Base-by-base conservation (phyloP, 1,140 invertebrate species). In the Cydia splendana region DNA sequence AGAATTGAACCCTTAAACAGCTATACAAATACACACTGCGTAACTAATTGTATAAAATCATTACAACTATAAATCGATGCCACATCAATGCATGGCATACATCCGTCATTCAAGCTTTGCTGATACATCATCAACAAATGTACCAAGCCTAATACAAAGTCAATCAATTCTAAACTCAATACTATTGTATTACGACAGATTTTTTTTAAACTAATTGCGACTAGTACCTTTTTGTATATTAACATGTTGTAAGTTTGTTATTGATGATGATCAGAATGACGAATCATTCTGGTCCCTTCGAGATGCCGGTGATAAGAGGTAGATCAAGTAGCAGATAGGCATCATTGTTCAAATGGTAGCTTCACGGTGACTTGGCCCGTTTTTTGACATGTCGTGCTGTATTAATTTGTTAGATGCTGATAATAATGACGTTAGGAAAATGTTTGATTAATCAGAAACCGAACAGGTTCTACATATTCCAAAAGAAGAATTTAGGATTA, bases 261-360 rank as follows among this genome's bases (percentile, higher is more conserved):
- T 71, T 42, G 67, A 18, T 71, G 67, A 34, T 69, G 24, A 5
- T 28, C 12, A 30, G n/a, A 15, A 42, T 71, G 67, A 71, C n/a
- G 34, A 71, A 71, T 71, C 67, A 71, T 71, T 71, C 38, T 18
- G 13, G 13, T n/a, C 28, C 34, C 12, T 69, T 69, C 9, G 18
- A 71, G 67, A 71, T 71, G 67, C 67, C 67, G 67, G 12, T 15
- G 67, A 71, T 71, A 71, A 71, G 30, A 7, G 65, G 24, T 24
- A 67, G 65, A 71, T 71, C 13, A 71, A 71, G 67, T 71, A 38
- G 67, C 67, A 18, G 67, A 71, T 71, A 71, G 1, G 18, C 12
- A 67, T 67, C 67, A 20, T 69, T 34, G 65, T 34, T 69, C 65
- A 28, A 9, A 10, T 67, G 30, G 57, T 62, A 62, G 57, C 57